These are phyloP conservation scores for Hippocampus comes DNA, from an alignment of 2,113 vertebrate species.

Conservation along the genomic window DNA sequence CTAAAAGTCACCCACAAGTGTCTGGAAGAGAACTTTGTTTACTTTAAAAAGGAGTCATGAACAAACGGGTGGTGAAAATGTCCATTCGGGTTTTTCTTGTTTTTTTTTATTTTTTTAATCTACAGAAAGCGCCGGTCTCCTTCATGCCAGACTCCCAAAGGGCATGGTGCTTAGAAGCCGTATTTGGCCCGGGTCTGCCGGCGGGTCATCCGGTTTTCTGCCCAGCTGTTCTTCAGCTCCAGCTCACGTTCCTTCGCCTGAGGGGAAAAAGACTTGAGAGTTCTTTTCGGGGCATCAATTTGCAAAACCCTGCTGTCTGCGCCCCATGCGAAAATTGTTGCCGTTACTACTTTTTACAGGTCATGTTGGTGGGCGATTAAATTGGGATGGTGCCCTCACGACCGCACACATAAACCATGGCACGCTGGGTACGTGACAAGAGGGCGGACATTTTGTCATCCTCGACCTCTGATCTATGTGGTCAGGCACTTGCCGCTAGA, in stretches of 20 bases:
- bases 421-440: no score
- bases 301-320: background rate
- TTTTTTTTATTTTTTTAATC: background rate
- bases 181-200: slow-evolving; percentile 98
- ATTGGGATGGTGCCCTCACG: no score
- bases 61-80: background rate
- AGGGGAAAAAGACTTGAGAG: background rate
- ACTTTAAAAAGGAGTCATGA: slow-evolving; percentile 2
- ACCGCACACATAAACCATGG: no score
- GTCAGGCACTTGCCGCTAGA: background rate
- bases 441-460: background rate
- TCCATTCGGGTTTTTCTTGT: background rate
- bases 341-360: no score
- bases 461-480: background rate
- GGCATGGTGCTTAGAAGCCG: slow-evolving; percentile 77
- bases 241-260: slow-evolving; percentile 94
- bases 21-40: background rate
- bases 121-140: slow-evolving; percentile 13
- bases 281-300: background rate
- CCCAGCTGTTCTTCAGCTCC: slow-evolving; percentile 96
- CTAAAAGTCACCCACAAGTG: background rate
- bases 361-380: no score
- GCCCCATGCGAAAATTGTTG: no score
- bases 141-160: slow-evolving; percentile 8
- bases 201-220: slow-evolving; percentile 90